Evolutionary conservation across 2,888 invertebrate genomes (phyloP), one percentile per base, ranked within the genome.

Genomic region (Taenaris catops): DNA sequence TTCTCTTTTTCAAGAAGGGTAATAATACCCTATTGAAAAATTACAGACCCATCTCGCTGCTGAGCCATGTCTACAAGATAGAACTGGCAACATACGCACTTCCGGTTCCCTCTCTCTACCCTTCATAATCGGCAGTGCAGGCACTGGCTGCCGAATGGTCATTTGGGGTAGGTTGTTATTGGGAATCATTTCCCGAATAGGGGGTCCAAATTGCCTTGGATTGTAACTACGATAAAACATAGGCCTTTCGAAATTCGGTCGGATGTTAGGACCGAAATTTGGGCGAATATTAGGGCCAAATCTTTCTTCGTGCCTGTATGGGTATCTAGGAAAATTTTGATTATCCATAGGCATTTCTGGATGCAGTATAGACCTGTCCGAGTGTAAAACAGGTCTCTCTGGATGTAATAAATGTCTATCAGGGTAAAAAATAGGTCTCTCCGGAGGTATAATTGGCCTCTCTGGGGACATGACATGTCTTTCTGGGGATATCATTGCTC

Each of bases 11-110:
- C n/a, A n/a, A n/a, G n/a, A n/a, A n/a, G n/a, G n/a, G n/a, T n/a
- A n/a, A n/a, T n/a, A n/a, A n/a, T n/a, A n/a, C n/a, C n/a, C n/a
- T n/a, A n/a, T n/a, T n/a, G n/a, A n/a, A n/a, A n/a, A n/a, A n/a
- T n/a, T n/a, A n/a, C n/a, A n/a, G n/a, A n/a, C n/a, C n/a, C n/a
- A n/a, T n/a, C n/a, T n/a, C n/a, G n/a, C n/a, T n/a, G n/a, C n/a
- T n/a, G n/a, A n/a, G n/a, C n/a, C n/a, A n/a, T n/a, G n/a, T n/a
- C n/a, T n/a, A n/a, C n/a, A n/a, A n/a, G 78, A 33, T 6, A 71
- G 59, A 2, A 81, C 67, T 0, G 84, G 84, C 40, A 81, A 42
- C 83, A 84, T 83, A 2, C 81, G 54, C 2, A 84, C 79, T 53
- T 81, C 81, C 0, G 58, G 80, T 33, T 78, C 78, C 12, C 66